Evolutionary conservation across 2,113 vertebrate genomes (phyloP), one percentile per base, ranked within the genome.

Genomic region (Brachyhypopomus occidentalis): DNA sequence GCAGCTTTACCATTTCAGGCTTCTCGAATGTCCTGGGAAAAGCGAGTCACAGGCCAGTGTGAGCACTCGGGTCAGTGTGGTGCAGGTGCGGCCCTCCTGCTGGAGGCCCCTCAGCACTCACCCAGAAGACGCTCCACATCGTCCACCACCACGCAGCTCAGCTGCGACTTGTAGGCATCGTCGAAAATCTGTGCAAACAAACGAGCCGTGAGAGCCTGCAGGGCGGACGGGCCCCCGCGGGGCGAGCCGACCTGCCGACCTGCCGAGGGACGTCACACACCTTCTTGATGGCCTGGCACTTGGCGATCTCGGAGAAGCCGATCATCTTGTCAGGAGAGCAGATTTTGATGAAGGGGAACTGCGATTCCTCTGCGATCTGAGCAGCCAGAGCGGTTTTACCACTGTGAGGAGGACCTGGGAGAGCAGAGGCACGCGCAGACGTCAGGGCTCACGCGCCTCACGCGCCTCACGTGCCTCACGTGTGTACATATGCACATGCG

Each of bases 241-340:
- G 2, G 38, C 5, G 11, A 1, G 3, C 20, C 2, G 4, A 62
- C 55, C 4, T 2, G 3, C 20, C 2, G 4, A 62, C 55, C 4
- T 12, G 27, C 27, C 25, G 25, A 20, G 70, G 56, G 22, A 60
- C 59, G 55, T 0, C 30, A 22, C 0, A 69, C 89, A 98, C 97
- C 95, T 99, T 99, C 87, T 99, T 99, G 89, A 99, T 99, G 76
- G 97, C 96, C 89, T 99, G 97, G 85, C 97, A 99, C 86, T 99
- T 99, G 86, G 97, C 97, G 0, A 95, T 97, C 91, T 99, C 97
- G 0, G 97, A 96, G 90, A 95, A 95, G 62, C 97, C 97, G 0
- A 99, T 99, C 96, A 98, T 99, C 90, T 98, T 99, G 88, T 99
- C 97, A 0, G 97, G 97, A 83, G 97, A 99, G 85, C 97, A 99